Percentiles rank a stretch among this genome's conserved stretches.
These are phyloP conservation scores for Dasypolia templi DNA, from an alignment of 2,888 invertebrate genomes.

Conservation along the genomic window DNA sequence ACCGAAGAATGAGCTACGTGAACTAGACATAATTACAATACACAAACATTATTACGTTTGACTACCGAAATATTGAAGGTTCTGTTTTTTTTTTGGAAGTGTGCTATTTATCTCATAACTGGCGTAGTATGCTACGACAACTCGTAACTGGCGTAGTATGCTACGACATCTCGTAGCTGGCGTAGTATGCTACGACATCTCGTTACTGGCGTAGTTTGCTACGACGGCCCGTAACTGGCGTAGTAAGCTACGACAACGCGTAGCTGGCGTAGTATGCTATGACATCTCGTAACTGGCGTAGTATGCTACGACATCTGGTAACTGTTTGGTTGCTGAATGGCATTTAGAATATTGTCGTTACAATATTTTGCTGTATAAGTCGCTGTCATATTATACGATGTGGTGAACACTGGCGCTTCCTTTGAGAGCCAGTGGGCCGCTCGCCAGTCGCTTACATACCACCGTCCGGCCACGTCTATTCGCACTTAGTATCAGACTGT, in stretches of 20 bases:
- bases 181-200: not conserved
- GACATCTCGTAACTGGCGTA: not conserved
- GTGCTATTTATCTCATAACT: not conserved
- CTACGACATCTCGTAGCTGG: not conserved
- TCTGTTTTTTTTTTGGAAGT: not conserved
- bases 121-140: not conserved
- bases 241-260: not conserved
- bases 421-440: too few species aligned
- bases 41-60: not conserved
- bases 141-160: not conserved
- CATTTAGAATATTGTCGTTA: too few species aligned
- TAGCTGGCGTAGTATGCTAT: not conserved
- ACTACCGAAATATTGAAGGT: not conserved
- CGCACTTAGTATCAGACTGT: too few species aligned
- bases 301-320: not conserved
- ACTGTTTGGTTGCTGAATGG: too few species aligned
- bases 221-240: not conserved
- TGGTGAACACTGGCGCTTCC: too few species aligned
- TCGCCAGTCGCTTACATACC: too few species aligned
- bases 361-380: too few species aligned
- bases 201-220: not conserved
- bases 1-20: too few species aligned
- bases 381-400: too few species aligned
- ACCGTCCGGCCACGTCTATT: too few species aligned
- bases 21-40: not conserved